Evolutionary conservation across 2,113 vertebrate species (phyloP).

Genomic region (Aegypius monachus): DNA sequence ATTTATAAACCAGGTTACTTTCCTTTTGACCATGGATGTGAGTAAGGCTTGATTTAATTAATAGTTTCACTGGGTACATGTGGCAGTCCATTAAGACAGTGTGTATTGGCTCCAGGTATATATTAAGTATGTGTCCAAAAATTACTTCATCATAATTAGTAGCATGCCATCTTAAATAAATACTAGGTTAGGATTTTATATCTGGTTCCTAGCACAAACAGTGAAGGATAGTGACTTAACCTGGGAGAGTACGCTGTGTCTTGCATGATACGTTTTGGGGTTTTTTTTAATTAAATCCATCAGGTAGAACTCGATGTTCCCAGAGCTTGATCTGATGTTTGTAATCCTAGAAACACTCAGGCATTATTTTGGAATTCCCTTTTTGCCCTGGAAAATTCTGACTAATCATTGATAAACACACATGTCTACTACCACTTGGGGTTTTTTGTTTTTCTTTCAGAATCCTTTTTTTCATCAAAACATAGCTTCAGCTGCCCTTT

Average conservation of each 20-base stretch:
- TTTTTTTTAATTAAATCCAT: neutral
- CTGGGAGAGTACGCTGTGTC: neutral
- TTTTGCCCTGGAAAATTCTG: neutral
- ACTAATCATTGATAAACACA: neutral
- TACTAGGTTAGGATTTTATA: neutral
- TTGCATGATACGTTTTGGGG: accelerated
- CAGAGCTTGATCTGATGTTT: neutral
- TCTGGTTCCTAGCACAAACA: neutral
- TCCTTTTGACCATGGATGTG: neutral
- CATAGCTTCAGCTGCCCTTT: neutral
- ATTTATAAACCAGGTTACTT: conserved; percentile 8
- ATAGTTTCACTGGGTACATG: neutral
- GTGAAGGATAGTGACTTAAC: neutral
- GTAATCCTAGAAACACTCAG: neutral
- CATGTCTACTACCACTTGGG: accelerated
- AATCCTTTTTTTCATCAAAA: neutral
- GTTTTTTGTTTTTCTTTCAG: neutral
- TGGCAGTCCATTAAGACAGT: conserved; percentile 16
- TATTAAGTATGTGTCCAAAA: conserved; percentile 18
- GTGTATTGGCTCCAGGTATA: neutral
- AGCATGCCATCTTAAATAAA: neutral
- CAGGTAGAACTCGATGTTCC: neutral
- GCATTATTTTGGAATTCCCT: neutral
- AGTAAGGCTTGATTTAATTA: conserved; percentile 27
- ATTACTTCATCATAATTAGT: neutral